Conservation (phyloP, 2,888 invertebrate species). For the Chrysomela aeneicollis region DNA sequence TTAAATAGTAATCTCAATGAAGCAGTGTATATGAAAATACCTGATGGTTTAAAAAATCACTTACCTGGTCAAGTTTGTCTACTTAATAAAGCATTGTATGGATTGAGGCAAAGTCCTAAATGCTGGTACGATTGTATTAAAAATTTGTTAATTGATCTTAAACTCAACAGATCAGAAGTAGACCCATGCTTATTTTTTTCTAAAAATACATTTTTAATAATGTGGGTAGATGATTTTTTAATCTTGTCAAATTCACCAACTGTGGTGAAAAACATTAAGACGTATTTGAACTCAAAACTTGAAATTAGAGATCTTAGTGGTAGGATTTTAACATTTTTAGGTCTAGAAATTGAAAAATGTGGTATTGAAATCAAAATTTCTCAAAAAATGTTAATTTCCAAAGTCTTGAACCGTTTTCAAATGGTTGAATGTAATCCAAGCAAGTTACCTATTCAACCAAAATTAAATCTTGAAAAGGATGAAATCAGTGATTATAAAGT, state of each 20-base stretch:
- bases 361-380: background rate
- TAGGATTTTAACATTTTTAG: too few species aligned
- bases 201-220: constrained; percentile 25
- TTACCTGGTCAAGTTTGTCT: background rate
- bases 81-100: background rate
- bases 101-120: constrained; percentile 29
- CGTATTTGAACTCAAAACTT: too few species aligned
- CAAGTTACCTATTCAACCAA: constrained; percentile 9
- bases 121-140: constrained; percentile 26
- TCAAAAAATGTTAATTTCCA: background rate
- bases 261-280: too few species aligned
- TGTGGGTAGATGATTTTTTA: constrained; percentile 37
- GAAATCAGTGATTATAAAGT: background rate
- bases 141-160: constrained; percentile 19
- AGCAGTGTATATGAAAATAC: background rate
- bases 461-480: constrained; percentile 1
- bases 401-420: background rate
- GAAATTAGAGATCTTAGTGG: too few species aligned
- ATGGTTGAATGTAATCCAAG: background rate
- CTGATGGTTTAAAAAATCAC: background rate
- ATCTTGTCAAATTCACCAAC: constrained; percentile 25
- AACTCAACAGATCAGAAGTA: constrained; percentile 30
- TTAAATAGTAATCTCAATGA: background rate
- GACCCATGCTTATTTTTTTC: constrained; percentile 40
- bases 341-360: too few species aligned